These are phyloP conservation scores for Cynocephalus volans DNA, from an alignment of 2,113 vertebrate genomes.

Conservation along the genomic window DNA sequence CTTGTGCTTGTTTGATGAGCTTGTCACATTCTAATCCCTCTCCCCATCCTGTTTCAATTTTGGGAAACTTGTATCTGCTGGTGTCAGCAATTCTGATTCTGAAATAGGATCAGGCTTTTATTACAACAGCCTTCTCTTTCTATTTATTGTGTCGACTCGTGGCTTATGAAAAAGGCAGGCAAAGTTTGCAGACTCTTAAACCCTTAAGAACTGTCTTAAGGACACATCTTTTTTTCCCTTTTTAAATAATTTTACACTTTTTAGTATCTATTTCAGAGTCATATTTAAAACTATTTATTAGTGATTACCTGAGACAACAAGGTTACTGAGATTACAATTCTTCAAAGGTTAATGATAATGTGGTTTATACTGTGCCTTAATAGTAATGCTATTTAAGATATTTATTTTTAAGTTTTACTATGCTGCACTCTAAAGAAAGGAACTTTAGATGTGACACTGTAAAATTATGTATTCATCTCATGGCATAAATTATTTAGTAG, in stretches of 20 bases:
- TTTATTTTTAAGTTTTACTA: conserved; percentile 99
- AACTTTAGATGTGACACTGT: conserved; percentile 98
- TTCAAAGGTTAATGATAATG: conserved; percentile 91
- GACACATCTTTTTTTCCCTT: conserved; percentile 82
- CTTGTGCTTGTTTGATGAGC: conserved; percentile 97
- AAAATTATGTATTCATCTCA: conserved; percentile 99
- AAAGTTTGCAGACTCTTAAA: conserved; percentile 89
- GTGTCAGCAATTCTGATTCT: conserved; percentile 97
- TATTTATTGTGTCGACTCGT: conserved; percentile 91
- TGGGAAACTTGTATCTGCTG: conserved; percentile 95
- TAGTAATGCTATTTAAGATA: conserved; percentile 99
- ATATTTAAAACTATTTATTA: conserved; percentile 93
- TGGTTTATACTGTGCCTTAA: conserved; percentile 98
- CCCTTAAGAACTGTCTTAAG: conserved; percentile 91
- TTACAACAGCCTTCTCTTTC: conserved; percentile 90
- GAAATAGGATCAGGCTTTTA: conserved; percentile 93
- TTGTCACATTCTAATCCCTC: conserved; percentile 97
- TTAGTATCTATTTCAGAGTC: conserved; percentile 90
- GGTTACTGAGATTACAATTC: conserved; percentile 90
- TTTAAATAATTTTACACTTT: conserved; percentile 90
- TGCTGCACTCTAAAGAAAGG: conserved; percentile 96
- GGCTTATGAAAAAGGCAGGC: conserved; percentile 90
- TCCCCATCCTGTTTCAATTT: conserved; percentile 94
- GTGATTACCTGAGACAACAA: conserved; percentile 86
- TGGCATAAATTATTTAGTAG: conserved; percentile 99